Evolutionary conservation across 2,113 vertebrate species (phyloP), one percentile per base, ranked within the genome.

Genomic region (Balaeniceps rex): DNA sequence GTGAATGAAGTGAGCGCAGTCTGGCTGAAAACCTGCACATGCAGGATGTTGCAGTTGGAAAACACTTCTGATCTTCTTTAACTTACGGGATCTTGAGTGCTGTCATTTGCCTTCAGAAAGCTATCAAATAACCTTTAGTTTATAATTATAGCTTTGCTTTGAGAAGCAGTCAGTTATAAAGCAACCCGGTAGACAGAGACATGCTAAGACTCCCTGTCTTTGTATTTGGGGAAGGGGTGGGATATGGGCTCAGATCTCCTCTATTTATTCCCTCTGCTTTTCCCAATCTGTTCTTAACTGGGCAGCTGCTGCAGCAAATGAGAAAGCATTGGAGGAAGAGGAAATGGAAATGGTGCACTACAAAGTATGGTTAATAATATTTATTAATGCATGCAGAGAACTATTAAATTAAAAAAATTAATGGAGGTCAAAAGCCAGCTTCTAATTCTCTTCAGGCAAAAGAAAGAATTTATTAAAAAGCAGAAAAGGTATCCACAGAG

Each of bases 361-460:
- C 69, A 92, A 93, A 96, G 79, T 79, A 46, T 66, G 54, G 63
- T 64, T 94, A 96, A 70, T 87, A 95, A 82, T 88, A 77, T 89
- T 51, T 91, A 78, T 95, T 63, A 77, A 90, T 92, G 61, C 84
- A 81, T 91, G 40, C 75, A 84, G 88, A 96, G 94, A 95, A 96
- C 76, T 88, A 91, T 44, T 96, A 91, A 88, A 95, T 97, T 96
- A 96, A 96, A 96, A 94, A 97, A 93, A 97, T 95, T 97, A 97
- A 98, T 88, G 88, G 92, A 97, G 96, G 92, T 94, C 84, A 93
- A 96, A 98, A 97, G 88, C 54, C 88, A 96, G 61, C 47, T 92
- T 96, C 70, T 89, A 95, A 96, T 96, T 94, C 93, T 96, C 97
- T 96, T 96, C 93, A 96, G 87, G 94, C 91, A 93, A 97, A 97